Conservation (phyloP, 2,113 vertebrate species). For the Pseudopipra pipra region DNA sequence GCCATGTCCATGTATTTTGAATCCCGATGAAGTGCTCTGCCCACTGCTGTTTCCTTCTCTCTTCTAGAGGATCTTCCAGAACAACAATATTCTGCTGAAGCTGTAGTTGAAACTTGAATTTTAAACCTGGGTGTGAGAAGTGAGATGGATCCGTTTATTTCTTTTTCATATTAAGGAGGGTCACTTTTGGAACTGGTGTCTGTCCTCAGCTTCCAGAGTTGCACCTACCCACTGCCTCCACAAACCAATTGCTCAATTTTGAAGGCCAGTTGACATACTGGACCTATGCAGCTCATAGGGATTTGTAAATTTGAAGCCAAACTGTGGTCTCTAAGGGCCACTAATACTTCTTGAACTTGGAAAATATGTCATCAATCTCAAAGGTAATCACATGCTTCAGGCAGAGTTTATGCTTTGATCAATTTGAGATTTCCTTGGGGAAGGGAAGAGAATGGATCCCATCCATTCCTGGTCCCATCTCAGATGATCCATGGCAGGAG, state of each 20-base stretch:
- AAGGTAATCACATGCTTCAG: not conserved
- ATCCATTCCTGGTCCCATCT: not conserved
- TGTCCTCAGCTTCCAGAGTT: not conserved
- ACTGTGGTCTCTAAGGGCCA: not conserved
- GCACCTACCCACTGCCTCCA: not conserved
- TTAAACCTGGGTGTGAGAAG: not conserved
- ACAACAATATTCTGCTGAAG: not conserved
- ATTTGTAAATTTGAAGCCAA: not conserved
- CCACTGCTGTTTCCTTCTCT: not conserved
- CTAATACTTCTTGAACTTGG: not conserved
- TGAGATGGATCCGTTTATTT: not conserved
- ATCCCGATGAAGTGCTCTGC: not conserved
- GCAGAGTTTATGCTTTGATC: not conserved
- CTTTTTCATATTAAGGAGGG: not conserved
- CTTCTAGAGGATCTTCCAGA: not conserved
- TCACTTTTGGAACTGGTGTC: not conserved
- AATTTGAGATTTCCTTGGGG: not conserved
- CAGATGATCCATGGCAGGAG: not conserved
- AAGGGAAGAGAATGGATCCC: not conserved
- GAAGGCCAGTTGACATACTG: not conserved
- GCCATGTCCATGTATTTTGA: not conserved
- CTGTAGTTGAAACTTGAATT: not conserved
- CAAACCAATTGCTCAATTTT: fast-evolving
- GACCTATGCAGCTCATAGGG: not conserved
- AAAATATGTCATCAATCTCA: not conserved